These are phyloP conservation scores for Platyscapa corneri DNA, from an alignment of 1,140 invertebrate genomes.

Conservation along the genomic window DNA sequence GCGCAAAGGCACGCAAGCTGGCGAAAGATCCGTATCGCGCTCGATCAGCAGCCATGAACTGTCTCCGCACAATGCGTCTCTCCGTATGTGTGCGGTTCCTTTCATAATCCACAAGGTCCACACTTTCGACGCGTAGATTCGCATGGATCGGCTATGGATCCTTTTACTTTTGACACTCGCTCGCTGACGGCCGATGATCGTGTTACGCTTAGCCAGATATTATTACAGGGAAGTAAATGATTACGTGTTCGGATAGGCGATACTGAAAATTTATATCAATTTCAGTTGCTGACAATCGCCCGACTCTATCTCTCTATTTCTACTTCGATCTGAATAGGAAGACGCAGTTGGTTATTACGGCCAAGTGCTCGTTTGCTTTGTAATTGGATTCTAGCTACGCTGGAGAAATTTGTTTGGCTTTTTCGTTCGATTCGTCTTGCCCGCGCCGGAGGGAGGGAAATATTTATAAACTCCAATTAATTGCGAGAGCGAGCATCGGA, in stretches of 20 bases:
- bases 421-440: no score
- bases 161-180: slow-evolving; percentile 33
- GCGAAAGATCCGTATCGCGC: slow-evolving; percentile 14
- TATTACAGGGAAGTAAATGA: slow-evolving; percentile 32
- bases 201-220: slow-evolving; percentile 34
- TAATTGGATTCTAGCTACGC: background rate
- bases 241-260: slow-evolving; percentile 5
- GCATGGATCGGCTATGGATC: background rate
- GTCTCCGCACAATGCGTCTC: slow-evolving; percentile 35
- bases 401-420: background rate
- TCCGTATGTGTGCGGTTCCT: slow-evolving; percentile 49
- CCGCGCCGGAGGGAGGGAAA: no score
- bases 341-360: background rate
- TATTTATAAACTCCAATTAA: no score
- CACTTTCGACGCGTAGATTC: slow-evolving; percentile 58
- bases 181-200: slow-evolving; percentile 30
- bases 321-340: background rate
- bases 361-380: background rate
- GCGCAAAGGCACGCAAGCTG: background rate
- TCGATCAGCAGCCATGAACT: slow-evolving; percentile 12
- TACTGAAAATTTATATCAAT: slow-evolving; percentile 43
- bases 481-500: no score
- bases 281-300: background rate
- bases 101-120: slow-evolving; percentile 68
- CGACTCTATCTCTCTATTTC: background rate